phyloP scores from a whole-genome alignment of 1,140 invertebrate species.

The Drosophila takahashii region DNA sequence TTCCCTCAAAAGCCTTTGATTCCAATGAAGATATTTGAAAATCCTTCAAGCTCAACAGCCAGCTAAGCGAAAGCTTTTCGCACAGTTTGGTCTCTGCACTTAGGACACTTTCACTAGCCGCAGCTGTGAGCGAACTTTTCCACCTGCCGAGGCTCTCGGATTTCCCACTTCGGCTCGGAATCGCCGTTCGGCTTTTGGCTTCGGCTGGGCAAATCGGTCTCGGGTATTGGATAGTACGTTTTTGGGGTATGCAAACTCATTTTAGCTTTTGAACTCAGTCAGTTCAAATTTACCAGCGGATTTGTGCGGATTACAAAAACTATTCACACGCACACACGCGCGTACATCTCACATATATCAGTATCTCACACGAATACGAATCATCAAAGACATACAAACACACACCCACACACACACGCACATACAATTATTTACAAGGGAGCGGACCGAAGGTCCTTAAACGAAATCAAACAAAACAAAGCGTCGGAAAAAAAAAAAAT shows the following conservation, averaged over 20 bases:
- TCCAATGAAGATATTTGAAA: background rate
- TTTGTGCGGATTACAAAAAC: slow-evolving; percentile 79
- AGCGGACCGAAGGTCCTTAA: slow-evolving; percentile 22
- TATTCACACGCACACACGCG: slow-evolving; percentile 39
- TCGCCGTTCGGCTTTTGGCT: slow-evolving; percentile 9
- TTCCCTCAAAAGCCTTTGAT: background rate
- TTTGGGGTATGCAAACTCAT: slow-evolving; percentile 76
- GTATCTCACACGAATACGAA: slow-evolving; percentile 9
- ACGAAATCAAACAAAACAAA: slow-evolving; percentile 59
- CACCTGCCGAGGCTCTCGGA: slow-evolving; percentile 1
- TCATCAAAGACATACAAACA: slow-evolving; percentile 2
- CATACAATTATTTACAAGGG: background rate
- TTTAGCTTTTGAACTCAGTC: slow-evolving; percentile 82
- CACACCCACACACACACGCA: background rate
- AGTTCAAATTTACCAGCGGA: slow-evolving; percentile 82
- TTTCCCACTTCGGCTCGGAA: slow-evolving; percentile 19
- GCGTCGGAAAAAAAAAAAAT: slow-evolving; percentile 20
- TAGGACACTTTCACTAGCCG: slow-evolving; percentile 38
- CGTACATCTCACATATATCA: slow-evolving; percentile 12
- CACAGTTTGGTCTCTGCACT: slow-evolving; percentile 11
- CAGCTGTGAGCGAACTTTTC: slow-evolving; percentile 26
- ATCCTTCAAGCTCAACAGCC: slow-evolving; percentile 2
- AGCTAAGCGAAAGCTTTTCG: slow-evolving; percentile 19
- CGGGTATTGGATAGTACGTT: slow-evolving; percentile 38
- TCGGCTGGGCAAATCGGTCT: slow-evolving; percentile 11